Percentiles rank a stretch among this genome's conserved stretches.
These are phyloP conservation scores for Eupsittula cactorum DNA, from an alignment of 2,113 vertebrate species.

Conservation along the genomic window DNA sequence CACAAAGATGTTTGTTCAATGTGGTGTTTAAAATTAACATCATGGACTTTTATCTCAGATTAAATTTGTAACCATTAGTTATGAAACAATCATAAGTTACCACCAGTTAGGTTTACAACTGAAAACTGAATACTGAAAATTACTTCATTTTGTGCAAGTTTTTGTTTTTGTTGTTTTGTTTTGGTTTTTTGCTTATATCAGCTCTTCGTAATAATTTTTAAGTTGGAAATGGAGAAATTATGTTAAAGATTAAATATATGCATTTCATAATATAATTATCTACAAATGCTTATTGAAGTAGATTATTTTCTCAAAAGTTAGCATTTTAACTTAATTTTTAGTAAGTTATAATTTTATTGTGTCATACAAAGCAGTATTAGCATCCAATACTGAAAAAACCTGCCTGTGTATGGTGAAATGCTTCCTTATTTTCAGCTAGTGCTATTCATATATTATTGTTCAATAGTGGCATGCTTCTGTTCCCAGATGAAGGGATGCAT, in stretches of 20 bases:
- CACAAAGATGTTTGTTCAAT: rapidly evolving
- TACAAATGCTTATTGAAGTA: background rate
- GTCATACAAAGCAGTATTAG: background rate
- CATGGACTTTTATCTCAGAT: background rate
- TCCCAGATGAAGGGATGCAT: slow-evolving; percentile 98
- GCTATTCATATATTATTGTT: slow-evolving; percentile 55
- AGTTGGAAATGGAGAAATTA: background rate
- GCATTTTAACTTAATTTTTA: background rate
- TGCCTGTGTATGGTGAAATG: background rate
- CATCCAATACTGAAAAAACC: background rate
- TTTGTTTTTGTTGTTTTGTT: too few relatives aligned
- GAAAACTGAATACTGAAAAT: background rate
- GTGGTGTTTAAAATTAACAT: background rate
- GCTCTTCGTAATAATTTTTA: background rate
- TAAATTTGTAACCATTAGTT: background rate
- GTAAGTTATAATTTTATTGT: background rate
- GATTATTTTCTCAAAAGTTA: background rate
- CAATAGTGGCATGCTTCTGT: slow-evolving; percentile 67
- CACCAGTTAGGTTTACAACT: background rate
- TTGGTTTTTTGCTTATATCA: background rate
- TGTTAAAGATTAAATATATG: background rate
- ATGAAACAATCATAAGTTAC: background rate
- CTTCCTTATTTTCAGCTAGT: slow-evolving; percentile 41
- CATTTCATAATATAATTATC: background rate
- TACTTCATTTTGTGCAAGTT: background rate